Conservation (phyloP, 2,888 invertebrate genomes). For the Ganaspis brasiliensis region DNA sequence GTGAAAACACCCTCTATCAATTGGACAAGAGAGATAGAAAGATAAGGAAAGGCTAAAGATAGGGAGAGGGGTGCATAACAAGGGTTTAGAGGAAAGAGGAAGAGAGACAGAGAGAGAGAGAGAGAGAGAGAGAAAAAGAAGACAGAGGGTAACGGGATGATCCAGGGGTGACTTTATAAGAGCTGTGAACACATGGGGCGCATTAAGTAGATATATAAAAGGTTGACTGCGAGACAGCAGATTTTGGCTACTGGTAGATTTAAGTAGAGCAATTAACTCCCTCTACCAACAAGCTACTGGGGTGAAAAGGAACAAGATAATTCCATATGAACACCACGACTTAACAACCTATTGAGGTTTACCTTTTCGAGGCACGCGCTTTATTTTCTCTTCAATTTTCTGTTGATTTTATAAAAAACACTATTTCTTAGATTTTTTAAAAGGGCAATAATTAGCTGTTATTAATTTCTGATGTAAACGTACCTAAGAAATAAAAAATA, state of each 20-base stretch:
- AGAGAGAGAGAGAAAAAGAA: background rate
- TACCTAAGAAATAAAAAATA: no score
- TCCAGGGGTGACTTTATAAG: slow-evolving; percentile 58
- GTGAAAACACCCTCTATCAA: slow-evolving; percentile 33
- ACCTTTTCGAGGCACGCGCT: slow-evolving; percentile 47
- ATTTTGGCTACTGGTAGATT: slow-evolving; percentile 41
- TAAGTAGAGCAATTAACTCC: slow-evolving; percentile 55
- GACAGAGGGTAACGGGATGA: slow-evolving; percentile 13
- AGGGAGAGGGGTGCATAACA: background rate
- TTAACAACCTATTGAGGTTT: slow-evolving; percentile 64
- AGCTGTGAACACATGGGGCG: slow-evolving; percentile 61
- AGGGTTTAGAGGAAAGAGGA: background rate
- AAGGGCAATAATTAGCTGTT: no score
- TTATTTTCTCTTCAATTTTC: background rate
- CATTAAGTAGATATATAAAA: slow-evolving; percentile 62
- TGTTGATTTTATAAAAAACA: background rate
- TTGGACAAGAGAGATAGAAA: slow-evolving; percentile 9
- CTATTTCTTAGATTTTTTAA: no score
- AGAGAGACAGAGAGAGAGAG: background rate
- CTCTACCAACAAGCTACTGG: slow-evolving; percentile 48
- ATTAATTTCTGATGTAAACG: no score
- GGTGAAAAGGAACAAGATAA: slow-evolving; percentile 62
- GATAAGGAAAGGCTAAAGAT: slow-evolving; percentile 34
- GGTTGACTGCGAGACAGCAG: slow-evolving; percentile 54
- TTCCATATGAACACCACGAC: slow-evolving; percentile 66